Conservation (phyloP, 30 jellyfish, hydroid and myxozoan genomes). For the Hydractinia symbiolongicarpus region DNA sequence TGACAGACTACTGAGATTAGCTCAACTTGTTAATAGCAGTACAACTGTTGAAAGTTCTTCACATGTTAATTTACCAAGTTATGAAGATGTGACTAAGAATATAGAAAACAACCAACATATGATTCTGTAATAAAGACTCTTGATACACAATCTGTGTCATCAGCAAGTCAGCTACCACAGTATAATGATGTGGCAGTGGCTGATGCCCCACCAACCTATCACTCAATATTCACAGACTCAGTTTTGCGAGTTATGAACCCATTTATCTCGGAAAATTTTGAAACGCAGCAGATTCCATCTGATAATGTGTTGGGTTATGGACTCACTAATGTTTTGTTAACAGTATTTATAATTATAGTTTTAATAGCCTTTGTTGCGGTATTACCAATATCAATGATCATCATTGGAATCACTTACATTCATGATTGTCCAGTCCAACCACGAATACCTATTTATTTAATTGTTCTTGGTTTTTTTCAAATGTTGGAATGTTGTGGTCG, state of each 20-base stretch:
- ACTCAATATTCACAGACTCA: constrained; percentile 47
- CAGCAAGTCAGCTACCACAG: constrained; percentile 48
- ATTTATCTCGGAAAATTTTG: constrained; percentile 17
- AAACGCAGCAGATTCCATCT: not conserved
- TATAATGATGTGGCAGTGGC: constrained; percentile 51
- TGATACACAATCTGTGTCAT: not conserved
- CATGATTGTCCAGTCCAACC: constrained; percentile 87
- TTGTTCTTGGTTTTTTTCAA: constrained; percentile 67
- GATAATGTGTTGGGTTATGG: not conserved
- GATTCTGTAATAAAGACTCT: constrained; percentile 36
- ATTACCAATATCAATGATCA: constrained; percentile 57
- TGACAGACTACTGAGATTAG: no score
- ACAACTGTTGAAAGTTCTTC: no score
- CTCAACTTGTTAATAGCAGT: no score
- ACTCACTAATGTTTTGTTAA: constrained; percentile 13
- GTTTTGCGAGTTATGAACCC: constrained; percentile 48
- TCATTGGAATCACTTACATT: constrained; percentile 47
- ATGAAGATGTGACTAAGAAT: no score
- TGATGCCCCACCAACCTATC: constrained; percentile 82
- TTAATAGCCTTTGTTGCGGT: constrained; percentile 31
- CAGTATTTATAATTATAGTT: constrained; percentile 11
- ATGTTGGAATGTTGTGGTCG: constrained; percentile 73
- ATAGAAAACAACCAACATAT: constrained; percentile 41
- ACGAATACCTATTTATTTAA: constrained; percentile 62
- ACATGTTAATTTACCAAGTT: no score